Evolutionary conservation across 2,113 vertebrate species (phyloP).

Genomic region (Scartelaos histophorus): DNA sequence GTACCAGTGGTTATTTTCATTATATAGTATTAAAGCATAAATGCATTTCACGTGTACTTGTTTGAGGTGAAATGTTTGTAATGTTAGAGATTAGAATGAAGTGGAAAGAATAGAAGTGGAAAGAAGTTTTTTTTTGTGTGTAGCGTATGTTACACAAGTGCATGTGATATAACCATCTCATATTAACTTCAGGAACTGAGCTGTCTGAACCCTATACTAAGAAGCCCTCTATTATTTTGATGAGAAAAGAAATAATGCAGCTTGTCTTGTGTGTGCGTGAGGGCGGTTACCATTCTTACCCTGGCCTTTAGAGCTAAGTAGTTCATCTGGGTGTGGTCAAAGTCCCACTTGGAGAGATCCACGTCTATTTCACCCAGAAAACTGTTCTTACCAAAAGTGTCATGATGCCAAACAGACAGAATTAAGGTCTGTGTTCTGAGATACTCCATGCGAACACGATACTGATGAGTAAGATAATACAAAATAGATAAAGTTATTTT

Average conservation of each 20-base stretch:
- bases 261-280: slow-evolving; percentile 2
- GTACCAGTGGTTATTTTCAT: no score
- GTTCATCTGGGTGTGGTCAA: slow-evolving; percentile 85
- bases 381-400: slow-evolving; percentile 93
- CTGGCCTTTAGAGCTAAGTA: slow-evolving; percentile 86
- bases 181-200: slow-evolving; percentile 7
- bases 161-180: slow-evolving; percentile 30
- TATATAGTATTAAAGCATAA: no score
- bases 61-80: not conserved
- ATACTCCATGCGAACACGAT: slow-evolving; percentile 85
- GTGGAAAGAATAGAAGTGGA: not conserved
- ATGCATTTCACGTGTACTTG: no score
- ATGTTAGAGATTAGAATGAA: not conserved
- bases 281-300: slow-evolving; percentile 66
- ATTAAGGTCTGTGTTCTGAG: slow-evolving; percentile 86
- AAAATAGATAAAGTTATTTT: not conserved
- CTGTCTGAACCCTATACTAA: slow-evolving; percentile 1
- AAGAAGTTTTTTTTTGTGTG: not conserved
- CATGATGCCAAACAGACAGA: slow-evolving; percentile 95
- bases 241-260: slow-evolving; percentile 36
- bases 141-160: not conserved
- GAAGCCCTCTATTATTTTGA: slow-evolving; percentile 17
- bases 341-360: slow-evolving; percentile 90
- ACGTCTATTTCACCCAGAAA: slow-evolving; percentile 95
- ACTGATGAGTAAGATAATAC: slow-evolving; percentile 72